Conservation (phyloP, 2,113 vertebrate genomes). For the Coptodon rendalli region DNA sequence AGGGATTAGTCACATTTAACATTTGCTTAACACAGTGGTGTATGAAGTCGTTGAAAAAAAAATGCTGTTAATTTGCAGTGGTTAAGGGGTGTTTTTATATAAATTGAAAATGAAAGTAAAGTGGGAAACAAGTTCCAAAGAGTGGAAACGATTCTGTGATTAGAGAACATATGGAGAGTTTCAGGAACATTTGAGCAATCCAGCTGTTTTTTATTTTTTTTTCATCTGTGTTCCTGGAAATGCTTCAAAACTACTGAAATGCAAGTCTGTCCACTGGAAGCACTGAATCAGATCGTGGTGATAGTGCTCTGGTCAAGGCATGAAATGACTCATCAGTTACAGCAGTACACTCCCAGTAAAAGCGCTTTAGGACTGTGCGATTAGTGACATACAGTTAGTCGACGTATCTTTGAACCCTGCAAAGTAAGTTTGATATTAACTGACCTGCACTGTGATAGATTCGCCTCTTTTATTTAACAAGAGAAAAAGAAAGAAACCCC, state of each 20-base stretch:
- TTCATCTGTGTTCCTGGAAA: conserved; percentile 28
- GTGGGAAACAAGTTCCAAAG: background rate
- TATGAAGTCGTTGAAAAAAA: background rate
- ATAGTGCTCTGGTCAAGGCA: conserved; percentile 16
- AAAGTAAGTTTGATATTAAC: conserved; percentile 34
- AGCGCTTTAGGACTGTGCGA: conserved; percentile 16
- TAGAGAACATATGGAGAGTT: background rate
- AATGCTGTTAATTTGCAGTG: background rate
- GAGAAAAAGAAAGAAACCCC: background rate
- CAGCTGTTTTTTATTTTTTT: background rate
- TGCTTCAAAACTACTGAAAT: conserved; percentile 21
- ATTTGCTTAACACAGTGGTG: background rate
- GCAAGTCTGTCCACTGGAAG: conserved; percentile 26
- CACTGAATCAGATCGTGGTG: conserved; percentile 3
- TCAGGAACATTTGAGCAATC: background rate
- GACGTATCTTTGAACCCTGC: conserved; percentile 21
- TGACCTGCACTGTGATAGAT: background rate
- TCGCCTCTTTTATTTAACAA: background rate
- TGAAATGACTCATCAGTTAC: conserved; percentile 47
- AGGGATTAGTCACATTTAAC: background rate
- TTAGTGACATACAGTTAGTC: background rate
- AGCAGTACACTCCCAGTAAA: conserved; percentile 32
- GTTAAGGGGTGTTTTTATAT: background rate
- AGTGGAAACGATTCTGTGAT: background rate
- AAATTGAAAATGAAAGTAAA: background rate